phyloP scores from a whole-genome alignment of 1,140 invertebrate genomes.

The Cyrtorhinus lividipennis region DNA sequence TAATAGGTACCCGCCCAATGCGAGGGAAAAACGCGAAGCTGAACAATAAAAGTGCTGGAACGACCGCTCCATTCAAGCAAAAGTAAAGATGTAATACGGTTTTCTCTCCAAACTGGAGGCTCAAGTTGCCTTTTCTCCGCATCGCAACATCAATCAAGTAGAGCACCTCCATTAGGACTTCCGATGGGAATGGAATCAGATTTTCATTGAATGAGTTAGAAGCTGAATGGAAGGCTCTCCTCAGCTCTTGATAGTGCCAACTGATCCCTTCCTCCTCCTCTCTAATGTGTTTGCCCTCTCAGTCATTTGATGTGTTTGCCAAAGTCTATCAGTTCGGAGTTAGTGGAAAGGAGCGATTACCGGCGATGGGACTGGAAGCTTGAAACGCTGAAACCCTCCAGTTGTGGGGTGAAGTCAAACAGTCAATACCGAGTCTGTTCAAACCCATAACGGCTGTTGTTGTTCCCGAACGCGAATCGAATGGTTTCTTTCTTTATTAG shows the following conservation, averaged over 20 bases:
- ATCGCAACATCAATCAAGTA: conserved; percentile 3
- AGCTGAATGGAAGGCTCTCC: conserved; percentile 2
- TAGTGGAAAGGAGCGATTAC: neutral
- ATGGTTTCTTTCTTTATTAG: too few species aligned
- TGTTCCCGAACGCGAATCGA: too few species aligned
- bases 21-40: too few species aligned
- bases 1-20: too few species aligned
- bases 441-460: neutral
- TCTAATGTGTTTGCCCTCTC: neutral
- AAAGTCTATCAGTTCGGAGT: neutral
- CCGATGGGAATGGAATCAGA: conserved; percentile 9
- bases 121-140: neutral
- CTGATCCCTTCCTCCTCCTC: neutral
- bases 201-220: conserved; percentile 10
- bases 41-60: too few species aligned
- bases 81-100: too few species aligned
- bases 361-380: too few species aligned
- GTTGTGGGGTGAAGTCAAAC: neutral
- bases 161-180: conserved; percentile 4
- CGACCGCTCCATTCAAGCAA: too few species aligned
- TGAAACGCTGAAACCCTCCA: neutral
- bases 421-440: neutral
- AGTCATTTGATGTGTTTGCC: neutral
- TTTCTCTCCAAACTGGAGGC: too few species aligned
- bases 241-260: neutral